Percentiles rank a stretch among this genome's conserved stretches.
Evolutionary conservation across 2,113 vertebrate species (phyloP).

Genomic region (Myodes glareolus): DNA sequence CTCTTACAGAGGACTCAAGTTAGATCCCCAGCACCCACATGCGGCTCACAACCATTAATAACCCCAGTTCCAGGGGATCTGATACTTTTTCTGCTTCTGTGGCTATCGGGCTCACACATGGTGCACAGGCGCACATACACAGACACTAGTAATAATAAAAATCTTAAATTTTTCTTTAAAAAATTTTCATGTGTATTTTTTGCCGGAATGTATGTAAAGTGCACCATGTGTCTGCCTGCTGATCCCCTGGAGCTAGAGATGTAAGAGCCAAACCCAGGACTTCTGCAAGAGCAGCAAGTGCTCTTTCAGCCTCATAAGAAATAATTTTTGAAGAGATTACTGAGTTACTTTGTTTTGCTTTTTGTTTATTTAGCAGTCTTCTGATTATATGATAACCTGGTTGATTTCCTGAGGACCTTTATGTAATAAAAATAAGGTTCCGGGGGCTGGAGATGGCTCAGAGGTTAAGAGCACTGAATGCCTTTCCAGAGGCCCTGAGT

Average conservation of each 20-base stretch:
- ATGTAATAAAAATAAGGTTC: background rate
- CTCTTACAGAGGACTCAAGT: background rate
- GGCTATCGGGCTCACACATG: background rate
- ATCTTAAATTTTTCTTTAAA: background rate
- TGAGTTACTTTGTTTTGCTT: slow-evolving; percentile 30
- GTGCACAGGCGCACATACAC: too few species aligned
- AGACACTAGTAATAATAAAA: background rate
- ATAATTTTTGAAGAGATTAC: background rate
- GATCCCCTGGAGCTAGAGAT: background rate
- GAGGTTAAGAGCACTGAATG: too few species aligned
- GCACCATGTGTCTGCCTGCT: background rate
- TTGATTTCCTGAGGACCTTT: slow-evolving; percentile 31
- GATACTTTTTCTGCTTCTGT: background rate
- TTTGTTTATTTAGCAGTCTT: background rate
- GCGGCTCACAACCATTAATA: background rate
- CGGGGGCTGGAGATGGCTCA: too few species aligned
- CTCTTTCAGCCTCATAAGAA: background rate
- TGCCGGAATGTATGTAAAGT: background rate
- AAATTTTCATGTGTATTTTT: background rate
- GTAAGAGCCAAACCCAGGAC: background rate
- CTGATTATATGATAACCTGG: background rate
- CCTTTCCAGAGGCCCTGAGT: too few species aligned
- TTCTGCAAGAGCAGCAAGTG: background rate
- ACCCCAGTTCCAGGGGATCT: background rate
- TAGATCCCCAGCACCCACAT: background rate